Evolutionary conservation across 2,888 invertebrate genomes (phyloP).

Genomic region (Hedychridium roseum): DNA sequence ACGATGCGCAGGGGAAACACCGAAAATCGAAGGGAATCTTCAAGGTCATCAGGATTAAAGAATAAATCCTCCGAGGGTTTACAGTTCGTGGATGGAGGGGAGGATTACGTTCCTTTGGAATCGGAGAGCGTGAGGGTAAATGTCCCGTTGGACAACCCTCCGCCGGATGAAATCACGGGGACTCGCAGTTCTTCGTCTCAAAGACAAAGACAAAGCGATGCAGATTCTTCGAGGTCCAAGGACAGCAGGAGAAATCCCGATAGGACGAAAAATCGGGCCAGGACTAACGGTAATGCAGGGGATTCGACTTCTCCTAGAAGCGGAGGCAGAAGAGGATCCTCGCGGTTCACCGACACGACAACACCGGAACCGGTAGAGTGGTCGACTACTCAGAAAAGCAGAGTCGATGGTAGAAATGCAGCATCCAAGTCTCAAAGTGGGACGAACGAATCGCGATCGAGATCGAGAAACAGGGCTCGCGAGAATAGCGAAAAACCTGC

Average conservation of each 20-base stretch:
- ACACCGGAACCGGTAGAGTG: slow-evolving; percentile 19
- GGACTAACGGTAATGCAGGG: slow-evolving; percentile 7
- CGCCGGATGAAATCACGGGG: background rate
- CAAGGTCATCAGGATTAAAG: too few species aligned
- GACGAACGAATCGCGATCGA: background rate
- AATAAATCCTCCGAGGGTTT: slow-evolving; percentile 1
- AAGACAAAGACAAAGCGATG: slow-evolving; percentile 19
- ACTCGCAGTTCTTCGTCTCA: background rate
- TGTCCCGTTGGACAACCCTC: slow-evolving; percentile 24
- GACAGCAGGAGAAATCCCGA: slow-evolving; percentile 17
- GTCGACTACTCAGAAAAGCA: slow-evolving; percentile 12
- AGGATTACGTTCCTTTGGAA: slow-evolving; percentile 31
- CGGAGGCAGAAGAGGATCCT: slow-evolving; percentile 32
- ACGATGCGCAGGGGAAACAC: background rate
- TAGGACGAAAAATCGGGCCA: slow-evolving; percentile 24
- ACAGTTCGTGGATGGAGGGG: slow-evolving; percentile 8
- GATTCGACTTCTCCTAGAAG: slow-evolving; percentile 1
- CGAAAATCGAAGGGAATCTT: too few species aligned
- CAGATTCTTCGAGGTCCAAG: slow-evolving; percentile 14
- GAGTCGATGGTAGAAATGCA: slow-evolving; percentile 1
- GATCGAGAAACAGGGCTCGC: slow-evolving; percentile 16
- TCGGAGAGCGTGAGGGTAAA: slow-evolving; percentile 49
- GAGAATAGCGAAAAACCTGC: slow-evolving; percentile 8
- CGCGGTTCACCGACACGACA: slow-evolving; percentile 22
- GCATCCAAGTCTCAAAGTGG: background rate